phyloP scores from a whole-genome alignment of 2,797 vertebrate species.

The Crax fasciolata region DNA sequence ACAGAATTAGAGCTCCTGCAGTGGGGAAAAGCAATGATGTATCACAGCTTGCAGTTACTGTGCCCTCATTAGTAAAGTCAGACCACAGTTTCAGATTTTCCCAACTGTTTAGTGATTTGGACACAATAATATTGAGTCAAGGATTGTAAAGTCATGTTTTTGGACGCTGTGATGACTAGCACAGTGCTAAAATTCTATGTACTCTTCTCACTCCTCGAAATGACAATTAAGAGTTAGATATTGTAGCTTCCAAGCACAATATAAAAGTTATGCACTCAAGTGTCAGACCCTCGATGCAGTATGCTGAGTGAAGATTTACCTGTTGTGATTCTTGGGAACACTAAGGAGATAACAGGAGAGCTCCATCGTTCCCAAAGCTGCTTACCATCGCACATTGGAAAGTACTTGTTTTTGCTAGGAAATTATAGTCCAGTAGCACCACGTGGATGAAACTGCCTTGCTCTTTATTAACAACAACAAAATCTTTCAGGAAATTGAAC shows the following conservation, averaged over 20 bases:
- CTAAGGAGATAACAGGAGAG: neutral
- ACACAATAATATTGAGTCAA: neutral
- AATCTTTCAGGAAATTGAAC: neutral
- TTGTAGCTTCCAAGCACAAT: neutral
- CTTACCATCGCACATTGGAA: neutral
- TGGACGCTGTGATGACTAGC: neutral
- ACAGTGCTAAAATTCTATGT: neutral
- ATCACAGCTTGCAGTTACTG: neutral
- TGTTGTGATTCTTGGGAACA: neutral
- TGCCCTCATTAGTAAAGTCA: neutral
- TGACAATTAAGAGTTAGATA: neutral
- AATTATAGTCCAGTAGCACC: neutral
- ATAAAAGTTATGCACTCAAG: neutral
- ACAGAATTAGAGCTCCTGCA: neutral
- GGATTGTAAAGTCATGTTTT: neutral
- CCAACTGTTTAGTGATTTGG: neutral
- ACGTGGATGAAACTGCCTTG: neutral
- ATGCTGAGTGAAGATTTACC: neutral
- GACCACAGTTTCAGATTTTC: neutral
- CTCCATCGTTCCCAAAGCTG: neutral
- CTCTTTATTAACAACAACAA: neutral
- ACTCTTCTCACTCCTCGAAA: neutral
- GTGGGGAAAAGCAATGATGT: rapidly evolving
- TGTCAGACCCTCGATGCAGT: neutral
- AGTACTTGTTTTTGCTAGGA: neutral